Evolutionary conservation across 2,113 vertebrate genomes (phyloP), one percentile per base, ranked within the genome.

Genomic region (Aplodontia rufa): DNA sequence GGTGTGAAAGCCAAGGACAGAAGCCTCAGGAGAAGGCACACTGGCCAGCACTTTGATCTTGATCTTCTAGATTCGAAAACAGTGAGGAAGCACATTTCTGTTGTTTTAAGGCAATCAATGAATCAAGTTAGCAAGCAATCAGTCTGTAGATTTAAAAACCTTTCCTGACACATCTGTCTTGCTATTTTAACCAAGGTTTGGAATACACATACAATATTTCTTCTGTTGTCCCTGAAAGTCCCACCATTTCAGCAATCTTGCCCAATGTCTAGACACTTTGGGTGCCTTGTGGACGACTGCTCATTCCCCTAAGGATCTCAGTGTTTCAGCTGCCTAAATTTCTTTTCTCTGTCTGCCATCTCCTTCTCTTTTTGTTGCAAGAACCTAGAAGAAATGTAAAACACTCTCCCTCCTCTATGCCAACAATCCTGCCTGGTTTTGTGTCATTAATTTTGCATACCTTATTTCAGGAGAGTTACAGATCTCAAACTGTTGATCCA

Each of bases 271-370:
- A 49, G 35, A 76, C n/a, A 62, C 32, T 47, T 78, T 11, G 62
- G 47, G 7, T 5, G 22, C 17, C 11, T 58, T 3, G 0, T 26
- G 3, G 45, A 51, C 4, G 10, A 55, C 32, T 40, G 9, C 0
- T 79, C 68, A n/a, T 72, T 32, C 22, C 13, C 1, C 14, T 22
- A 28, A 40, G 2, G 4, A 42, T 13, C 35, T n/a, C 5, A 4
- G 9, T 8, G 5, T 40, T 60, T 20, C 20, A 35, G 30, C 64
- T 45, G 28, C 7, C 47, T 86, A 26, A 49, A 42, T 55, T 19
- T 8, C 3, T 82, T 42, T 71, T 60, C 62, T 78, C 47, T 4
- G 9, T 66, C 80, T 81, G 6, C 0, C 55, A 13, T 28, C 13
- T 28, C 79, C 20, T 91, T 9, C 24, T 40, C 13, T 55, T 90